Evolutionary conservation across 2,113 vertebrate species (phyloP).

Genomic region (Paracanthobrama guichenoti): DNA sequence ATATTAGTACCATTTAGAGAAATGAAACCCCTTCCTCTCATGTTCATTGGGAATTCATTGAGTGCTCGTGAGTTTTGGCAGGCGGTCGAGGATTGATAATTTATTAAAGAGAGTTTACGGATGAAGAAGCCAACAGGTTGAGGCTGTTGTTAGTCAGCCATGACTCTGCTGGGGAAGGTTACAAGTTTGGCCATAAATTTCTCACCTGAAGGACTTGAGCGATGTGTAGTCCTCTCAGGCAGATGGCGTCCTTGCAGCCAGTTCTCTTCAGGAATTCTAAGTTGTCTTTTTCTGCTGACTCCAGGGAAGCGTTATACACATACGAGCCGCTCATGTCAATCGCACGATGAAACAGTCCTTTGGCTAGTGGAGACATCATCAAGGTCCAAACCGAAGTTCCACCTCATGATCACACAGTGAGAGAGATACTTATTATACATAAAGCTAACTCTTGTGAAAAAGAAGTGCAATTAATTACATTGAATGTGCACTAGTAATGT

Average conservation of each 20-base stretch:
- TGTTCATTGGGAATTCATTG: constrained; percentile 21
- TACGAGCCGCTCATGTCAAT: constrained; percentile 79
- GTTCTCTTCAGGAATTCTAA: constrained; percentile 71
- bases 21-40: constrained; percentile 3
- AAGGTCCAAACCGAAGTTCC: constrained; percentile 74
- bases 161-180: constrained; percentile 25
- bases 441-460: background rate
- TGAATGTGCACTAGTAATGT: background rate
- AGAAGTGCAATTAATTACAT: background rate
- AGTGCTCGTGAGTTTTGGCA: constrained; percentile 16
- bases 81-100: constrained; percentile 10
- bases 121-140: constrained; percentile 11
- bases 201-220: constrained; percentile 72
- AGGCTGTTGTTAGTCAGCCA: constrained; percentile 31
- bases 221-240: constrained; percentile 67
- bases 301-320: constrained; percentile 63
- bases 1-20: constrained; percentile 8
- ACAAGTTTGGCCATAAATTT: constrained; percentile 11
- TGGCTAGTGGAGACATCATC: constrained; percentile 77
- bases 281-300: constrained; percentile 74
- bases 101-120: constrained; percentile 28
- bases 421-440: background rate
- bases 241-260: constrained; percentile 67
- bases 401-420: constrained; percentile 56
- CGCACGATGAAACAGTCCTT: constrained; percentile 75